Evolutionary conservation across 2,888 invertebrate genomes (phyloP).

Genomic region (Synergus laeviventris): DNA sequence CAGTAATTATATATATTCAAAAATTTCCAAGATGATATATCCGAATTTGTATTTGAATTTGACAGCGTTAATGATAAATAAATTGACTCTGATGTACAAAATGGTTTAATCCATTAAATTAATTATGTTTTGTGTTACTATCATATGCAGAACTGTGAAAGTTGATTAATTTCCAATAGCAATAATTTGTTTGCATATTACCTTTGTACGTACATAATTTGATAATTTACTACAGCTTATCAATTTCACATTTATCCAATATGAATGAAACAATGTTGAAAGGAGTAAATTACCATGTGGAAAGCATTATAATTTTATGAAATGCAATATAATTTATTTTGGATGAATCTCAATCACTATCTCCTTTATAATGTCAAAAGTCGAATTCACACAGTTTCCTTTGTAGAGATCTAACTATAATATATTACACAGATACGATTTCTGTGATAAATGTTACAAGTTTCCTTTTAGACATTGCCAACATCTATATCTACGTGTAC

Average conservation of each 20-base stretch:
- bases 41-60: background rate
- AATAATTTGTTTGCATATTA: too few species aligned
- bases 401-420: constrained; percentile 13
- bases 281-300: too few species aligned
- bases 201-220: too few species aligned
- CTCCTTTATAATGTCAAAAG: background rate
- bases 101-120: background rate
- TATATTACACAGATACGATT: constrained; percentile 22
- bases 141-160: too few species aligned
- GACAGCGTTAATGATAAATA: background rate
- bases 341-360: too few species aligned
- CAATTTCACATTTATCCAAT: too few species aligned
- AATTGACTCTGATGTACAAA: background rate
- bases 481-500: constrained; percentile 13
- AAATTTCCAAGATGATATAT: background rate
- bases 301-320: too few species aligned
- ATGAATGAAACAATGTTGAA: too few species aligned
- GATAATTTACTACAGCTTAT: too few species aligned
- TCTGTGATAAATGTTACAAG: constrained; percentile 31
- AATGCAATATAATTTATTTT: too few species aligned
- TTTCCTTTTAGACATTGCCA: constrained; percentile 27
- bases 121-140: background rate
- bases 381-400: background rate
- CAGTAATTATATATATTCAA: background rate
- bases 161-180: too few species aligned